These are phyloP conservation scores for Wasmannia auropunctata DNA, from an alignment of 1,140 invertebrate species.

Conservation along the genomic window DNA sequence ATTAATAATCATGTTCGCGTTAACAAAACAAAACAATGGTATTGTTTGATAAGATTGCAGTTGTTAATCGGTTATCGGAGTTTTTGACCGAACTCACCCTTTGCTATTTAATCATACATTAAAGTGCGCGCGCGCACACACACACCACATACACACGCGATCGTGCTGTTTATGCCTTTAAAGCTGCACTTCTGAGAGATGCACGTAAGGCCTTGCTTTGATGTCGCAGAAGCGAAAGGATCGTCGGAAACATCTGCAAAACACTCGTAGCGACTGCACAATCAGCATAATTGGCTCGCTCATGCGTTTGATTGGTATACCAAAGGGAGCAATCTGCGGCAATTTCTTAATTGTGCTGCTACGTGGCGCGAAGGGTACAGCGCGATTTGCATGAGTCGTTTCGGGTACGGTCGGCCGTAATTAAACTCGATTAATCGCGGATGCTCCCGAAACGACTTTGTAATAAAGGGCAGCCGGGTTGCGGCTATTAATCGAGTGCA, in stretches of 20 bases:
- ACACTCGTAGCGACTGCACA: constrained; percentile 33
- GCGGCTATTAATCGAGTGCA: neutral
- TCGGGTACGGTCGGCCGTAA: constrained; percentile 59
- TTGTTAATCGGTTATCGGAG: neutral
- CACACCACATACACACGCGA: neutral
- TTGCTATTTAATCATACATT: neutral
- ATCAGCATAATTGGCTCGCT: constrained; percentile 63
- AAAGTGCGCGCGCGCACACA: neutral
- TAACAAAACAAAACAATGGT: neutral
- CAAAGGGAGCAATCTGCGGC: constrained; percentile 64
- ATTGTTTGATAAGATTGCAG: neutral
- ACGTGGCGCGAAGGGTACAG: constrained; percentile 39
- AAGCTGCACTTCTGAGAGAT: neutral
- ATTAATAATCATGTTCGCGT: neutral
- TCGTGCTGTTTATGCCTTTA: neutral
- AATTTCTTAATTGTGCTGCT: constrained; percentile 74
- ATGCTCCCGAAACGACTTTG: neutral
- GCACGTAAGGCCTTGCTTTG: neutral
- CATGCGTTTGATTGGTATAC: constrained; percentile 62
- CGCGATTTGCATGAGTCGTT: constrained; percentile 69
- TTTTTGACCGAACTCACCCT: neutral
- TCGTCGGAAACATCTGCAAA: constrained; percentile 21
- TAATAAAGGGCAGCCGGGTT: neutral
- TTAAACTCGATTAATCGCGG: constrained; percentile 70
- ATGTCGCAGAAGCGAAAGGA: neutral